These are phyloP conservation scores for Callyntrura sp. DNA, from an alignment of 2,888 invertebrate genomes.

Conservation along the genomic window DNA sequence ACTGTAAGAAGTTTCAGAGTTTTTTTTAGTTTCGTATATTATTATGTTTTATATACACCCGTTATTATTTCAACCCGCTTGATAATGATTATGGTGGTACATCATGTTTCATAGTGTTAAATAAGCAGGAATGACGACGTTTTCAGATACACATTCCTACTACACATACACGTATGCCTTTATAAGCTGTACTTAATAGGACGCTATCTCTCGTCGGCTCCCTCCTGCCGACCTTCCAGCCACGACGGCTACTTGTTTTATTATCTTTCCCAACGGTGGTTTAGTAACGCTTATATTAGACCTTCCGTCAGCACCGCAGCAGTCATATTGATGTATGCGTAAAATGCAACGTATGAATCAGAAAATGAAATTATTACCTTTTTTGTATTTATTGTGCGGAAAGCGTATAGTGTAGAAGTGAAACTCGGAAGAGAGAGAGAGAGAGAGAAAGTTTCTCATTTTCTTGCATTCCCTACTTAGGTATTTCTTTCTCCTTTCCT, in stretches of 20 bases:
- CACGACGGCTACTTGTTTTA: background rate
- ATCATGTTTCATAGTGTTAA: background rate
- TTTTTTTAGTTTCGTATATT: too few species aligned
- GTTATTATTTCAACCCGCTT: too few species aligned
- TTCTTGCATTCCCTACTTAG: background rate
- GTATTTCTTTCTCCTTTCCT: background rate
- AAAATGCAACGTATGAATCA: slow-evolving; percentile 45
- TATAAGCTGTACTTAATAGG: background rate
- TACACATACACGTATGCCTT: too few species aligned
- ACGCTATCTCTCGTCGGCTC: background rate
- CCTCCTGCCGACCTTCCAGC: background rate
- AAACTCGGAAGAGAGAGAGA: background rate
- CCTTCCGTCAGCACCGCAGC: background rate
- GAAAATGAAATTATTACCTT: slow-evolving; percentile 70
- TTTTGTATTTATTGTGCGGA: slow-evolving; percentile 20
- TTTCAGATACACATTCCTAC: background rate
- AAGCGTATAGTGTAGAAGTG: background rate
- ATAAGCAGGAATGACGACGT: background rate
- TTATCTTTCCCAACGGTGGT: background rate
- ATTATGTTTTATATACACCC: too few species aligned
- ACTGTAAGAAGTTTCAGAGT: too few species aligned
- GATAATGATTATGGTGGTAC: slow-evolving; percentile 22
- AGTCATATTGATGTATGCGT: background rate
- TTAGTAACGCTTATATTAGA: background rate
- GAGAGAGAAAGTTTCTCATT: too few species aligned